Evolutionary conservation across 1,140 invertebrate genomes (phyloP), one percentile per base, ranked within the genome.

Genomic region (Stenopsyche tienmushanensis): DNA sequence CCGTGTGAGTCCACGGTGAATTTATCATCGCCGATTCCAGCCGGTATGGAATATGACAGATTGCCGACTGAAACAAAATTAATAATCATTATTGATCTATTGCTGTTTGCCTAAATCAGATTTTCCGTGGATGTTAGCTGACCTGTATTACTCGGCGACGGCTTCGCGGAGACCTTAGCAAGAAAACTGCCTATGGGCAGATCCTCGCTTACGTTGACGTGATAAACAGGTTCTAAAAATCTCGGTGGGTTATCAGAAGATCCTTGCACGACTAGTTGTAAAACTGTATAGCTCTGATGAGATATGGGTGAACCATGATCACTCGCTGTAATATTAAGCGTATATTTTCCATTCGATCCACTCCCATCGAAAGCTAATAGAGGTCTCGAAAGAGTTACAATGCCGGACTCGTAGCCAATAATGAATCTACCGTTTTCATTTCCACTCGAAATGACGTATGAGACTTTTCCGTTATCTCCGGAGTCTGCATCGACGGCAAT

Each of bases 401-500:
- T 80, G 24, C 93, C 93, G 0, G 86, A 88, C 26, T 90, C 86
- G 50, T 88, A 85, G 67, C 92, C 89, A 18, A 97, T 83, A 7
- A 85, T 82, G 77, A 97, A 97, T 66, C 84, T 84, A 0, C 86
- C 86, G 23, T 89, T 86, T 45, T 92, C 88, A 75, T 97, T 96
- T 34, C 93, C 94, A 41, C 84, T 84, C 3, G 86, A 85, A 69
- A 96, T 90, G 18, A 86, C 84, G 73, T 97, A 98, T 0, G 87
- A 90, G 7, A 98, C 86, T 64, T 87, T 84, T 15, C 93, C 94
- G 77, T 96, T 96, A 44, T 93, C 89, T 24, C 88, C 89, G 0
- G 86, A 84, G 77, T 98, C 96, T 17, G 81, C 82, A 76, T 98
- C 96, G 0, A 89, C 80, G 0, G 96, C 96, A 24, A 97, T 83